Evolutionary conservation across 2,888 invertebrate species (phyloP).

Genomic region (Apomyelois bistriatella): DNA sequence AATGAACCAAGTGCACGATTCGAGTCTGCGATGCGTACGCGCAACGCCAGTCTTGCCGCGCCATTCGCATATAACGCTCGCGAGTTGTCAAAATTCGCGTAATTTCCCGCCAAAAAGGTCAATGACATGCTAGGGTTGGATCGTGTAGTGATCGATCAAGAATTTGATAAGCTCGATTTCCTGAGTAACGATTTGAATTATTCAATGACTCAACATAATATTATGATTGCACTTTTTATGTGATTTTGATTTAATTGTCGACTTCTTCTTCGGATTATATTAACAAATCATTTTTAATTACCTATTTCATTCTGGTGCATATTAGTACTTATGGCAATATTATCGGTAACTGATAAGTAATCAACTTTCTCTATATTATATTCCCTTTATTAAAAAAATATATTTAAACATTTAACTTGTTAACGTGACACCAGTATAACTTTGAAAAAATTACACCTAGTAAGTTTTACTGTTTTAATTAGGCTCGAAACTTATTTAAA

Average conservation of each 20-base stretch:
- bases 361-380: too few relatives aligned
- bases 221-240: not conserved
- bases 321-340: too few relatives aligned
- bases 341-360: too few relatives aligned
- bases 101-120: conserved; percentile 44
- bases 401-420: too few relatives aligned
- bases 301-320: too few relatives aligned
- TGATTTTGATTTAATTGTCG: not conserved
- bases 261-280: not conserved
- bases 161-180: conserved; percentile 1
- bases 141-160: not conserved
- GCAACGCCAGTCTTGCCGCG: conserved; percentile 64
- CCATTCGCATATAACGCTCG: conserved; percentile 57
- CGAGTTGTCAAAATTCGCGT: conserved; percentile 35
- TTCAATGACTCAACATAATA: not conserved
- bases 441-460: too few relatives aligned
- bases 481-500: too few relatives aligned
- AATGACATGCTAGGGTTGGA: conserved; percentile 37
- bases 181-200: conserved; percentile 1
- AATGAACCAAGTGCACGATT: conserved; percentile 67
- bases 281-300: too few relatives aligned
- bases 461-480: too few relatives aligned
- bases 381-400: too few relatives aligned
- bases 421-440: too few relatives aligned
- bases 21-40: conserved; percentile 46